Evolutionary conservation across 2,888 invertebrate species (phyloP).

Genomic region (Spodoptera picta): DNA sequence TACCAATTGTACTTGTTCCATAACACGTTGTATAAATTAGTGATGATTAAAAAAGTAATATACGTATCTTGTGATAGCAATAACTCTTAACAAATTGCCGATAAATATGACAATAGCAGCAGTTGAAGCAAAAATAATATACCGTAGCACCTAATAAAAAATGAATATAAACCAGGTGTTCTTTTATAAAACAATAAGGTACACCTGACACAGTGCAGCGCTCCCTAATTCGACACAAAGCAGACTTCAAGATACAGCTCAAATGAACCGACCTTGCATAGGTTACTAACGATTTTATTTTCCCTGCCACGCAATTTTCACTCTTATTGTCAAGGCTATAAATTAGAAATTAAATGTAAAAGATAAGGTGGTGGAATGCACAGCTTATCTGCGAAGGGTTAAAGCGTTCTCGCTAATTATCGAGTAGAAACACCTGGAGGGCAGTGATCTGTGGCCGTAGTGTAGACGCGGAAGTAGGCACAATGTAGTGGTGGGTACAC

Average conservation of each 20-base stretch:
- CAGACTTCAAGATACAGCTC: constrained; percentile 52
- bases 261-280: constrained; percentile 58
- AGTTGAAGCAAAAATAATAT: too few species aligned
- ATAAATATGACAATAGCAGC: too few species aligned
- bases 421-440: constrained; percentile 62
- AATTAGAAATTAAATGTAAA: constrained; percentile 55
- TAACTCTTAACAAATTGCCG: too few species aligned
- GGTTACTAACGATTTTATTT: constrained; percentile 58
- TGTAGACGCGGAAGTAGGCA: constrained; percentile 30
- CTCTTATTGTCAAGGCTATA: constrained; percentile 47
- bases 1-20: too few species aligned
- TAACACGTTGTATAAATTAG: too few species aligned
- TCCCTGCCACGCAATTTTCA: constrained; percentile 36
- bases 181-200: constrained; percentile 19
- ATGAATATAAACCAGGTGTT: background rate
- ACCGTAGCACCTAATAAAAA: background rate
- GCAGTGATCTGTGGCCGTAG: constrained; percentile 18
- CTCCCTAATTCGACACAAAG: constrained; percentile 51
- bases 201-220: constrained; percentile 40
- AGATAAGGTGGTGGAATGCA: constrained; percentile 61
- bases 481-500: background rate
- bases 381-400: constrained; percentile 71
- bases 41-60: too few species aligned
- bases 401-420: constrained; percentile 75
- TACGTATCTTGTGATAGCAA: too few species aligned